Conservation (phyloP, 2,797 vertebrate genomes). For the Meda fulgida region DNA sequence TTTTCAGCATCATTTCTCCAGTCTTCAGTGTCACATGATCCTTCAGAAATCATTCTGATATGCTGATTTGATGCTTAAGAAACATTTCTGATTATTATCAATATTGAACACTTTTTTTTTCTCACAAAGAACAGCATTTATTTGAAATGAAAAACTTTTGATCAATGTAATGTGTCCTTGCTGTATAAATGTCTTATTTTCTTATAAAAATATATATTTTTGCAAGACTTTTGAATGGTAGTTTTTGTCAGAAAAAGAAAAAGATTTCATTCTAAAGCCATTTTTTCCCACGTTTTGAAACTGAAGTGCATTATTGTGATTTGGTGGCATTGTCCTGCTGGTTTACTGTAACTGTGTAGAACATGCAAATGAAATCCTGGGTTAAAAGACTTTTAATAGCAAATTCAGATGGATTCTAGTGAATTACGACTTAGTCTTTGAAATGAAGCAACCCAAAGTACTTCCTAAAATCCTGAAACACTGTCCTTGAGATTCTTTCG, state of each 20-base stretch:
- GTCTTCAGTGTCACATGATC: background rate
- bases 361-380: background rate
- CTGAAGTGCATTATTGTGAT: background rate
- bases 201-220: background rate
- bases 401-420: background rate
- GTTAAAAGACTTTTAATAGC: background rate
- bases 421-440: background rate
- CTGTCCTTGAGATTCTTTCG: constrained; percentile 24
- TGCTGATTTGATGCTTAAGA: background rate
- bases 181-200: background rate
- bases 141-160: background rate
- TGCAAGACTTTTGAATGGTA: background rate
- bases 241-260: background rate
- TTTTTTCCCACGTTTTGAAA: background rate
- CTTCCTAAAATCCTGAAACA: background rate
- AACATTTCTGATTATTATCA: background rate
- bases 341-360: background rate
- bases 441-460: background rate
- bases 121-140: background rate
- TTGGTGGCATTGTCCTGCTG: background rate
- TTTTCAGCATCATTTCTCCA: background rate
- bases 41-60: background rate
- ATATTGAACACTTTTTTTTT: background rate
- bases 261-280: too few species aligned
- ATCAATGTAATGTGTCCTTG: background rate